phyloP scores from a whole-genome alignment of 2,797 vertebrate species.

The Chloroceryle amazona region DNA sequence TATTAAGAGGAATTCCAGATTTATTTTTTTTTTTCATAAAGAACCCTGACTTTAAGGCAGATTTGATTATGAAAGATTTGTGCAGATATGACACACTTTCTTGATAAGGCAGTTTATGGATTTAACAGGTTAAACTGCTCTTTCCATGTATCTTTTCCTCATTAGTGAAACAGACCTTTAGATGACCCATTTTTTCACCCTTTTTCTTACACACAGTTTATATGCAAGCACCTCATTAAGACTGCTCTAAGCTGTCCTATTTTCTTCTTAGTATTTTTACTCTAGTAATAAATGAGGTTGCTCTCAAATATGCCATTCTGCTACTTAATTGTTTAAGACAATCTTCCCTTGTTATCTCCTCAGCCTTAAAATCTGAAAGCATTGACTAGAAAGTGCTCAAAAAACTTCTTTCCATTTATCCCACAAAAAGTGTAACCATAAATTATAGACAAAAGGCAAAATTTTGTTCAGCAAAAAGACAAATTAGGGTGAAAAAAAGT shows the following conservation, averaged over 20 bases:
- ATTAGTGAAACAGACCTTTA: background rate
- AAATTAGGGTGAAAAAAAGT: conserved; percentile 31
- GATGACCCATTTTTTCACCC: background rate
- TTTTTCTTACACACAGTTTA: background rate
- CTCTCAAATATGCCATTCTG: conserved; percentile 18
- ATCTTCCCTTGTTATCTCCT: conserved; percentile 34
- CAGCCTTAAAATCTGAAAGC: background rate
- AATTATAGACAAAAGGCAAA: conserved; percentile 35
- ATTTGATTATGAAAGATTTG: background rate
- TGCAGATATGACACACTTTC: background rate
- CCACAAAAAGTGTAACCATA: background rate
- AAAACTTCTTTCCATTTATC: background rate
- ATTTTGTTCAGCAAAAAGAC: conserved; percentile 10
- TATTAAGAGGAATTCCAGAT: background rate
- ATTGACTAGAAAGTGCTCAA: conserved; percentile 45
- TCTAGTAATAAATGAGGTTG: background rate
- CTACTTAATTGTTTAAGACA: conserved; percentile 30
- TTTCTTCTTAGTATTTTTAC: background rate
- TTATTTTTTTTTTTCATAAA: background rate
- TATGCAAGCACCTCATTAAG: background rate
- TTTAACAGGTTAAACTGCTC: background rate
- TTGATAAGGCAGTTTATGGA: background rate
- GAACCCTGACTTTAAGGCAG: background rate
- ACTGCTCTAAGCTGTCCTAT: background rate
- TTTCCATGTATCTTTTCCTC: background rate